Evolutionary conservation across 2,888 invertebrate species (phyloP).

Genomic region (Metacarcinus magister): DNA sequence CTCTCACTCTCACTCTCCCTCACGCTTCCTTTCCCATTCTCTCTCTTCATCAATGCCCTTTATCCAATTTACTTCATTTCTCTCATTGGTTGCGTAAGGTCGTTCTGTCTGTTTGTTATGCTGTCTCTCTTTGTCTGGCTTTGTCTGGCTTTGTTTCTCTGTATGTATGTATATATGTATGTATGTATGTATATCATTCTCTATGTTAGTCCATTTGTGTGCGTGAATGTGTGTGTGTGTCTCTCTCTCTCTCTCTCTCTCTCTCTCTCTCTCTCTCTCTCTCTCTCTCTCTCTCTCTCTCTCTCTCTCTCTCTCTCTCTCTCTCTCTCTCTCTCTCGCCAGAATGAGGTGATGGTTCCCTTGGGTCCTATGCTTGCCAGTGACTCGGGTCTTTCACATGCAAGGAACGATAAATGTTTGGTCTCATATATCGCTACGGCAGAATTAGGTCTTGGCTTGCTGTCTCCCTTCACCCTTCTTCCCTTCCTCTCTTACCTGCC

Average conservation of each 20-base stretch:
- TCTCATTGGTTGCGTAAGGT: too few species aligned
- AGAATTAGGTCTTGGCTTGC: not conserved
- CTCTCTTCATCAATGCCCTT: not conserved
- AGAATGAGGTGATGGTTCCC: not conserved
- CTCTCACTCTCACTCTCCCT: too few species aligned
- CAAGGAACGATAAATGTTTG: not conserved
- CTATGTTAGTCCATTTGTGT: not conserved
- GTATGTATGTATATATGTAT: constrained; percentile 26
- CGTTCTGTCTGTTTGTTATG: too few species aligned
- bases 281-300: not conserved
- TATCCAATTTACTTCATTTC: too few species aligned
- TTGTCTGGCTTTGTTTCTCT: not conserved
- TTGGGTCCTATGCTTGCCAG: not conserved
- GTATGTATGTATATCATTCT: not conserved
- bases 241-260: not conserved
- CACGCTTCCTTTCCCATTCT: not conserved
- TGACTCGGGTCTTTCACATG: constrained; percentile 4
- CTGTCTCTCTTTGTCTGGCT: too few species aligned
- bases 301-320: constrained; percentile 1
- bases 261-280: not conserved
- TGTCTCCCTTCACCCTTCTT: not conserved
- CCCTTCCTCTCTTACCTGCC: not conserved
- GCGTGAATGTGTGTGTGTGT: not conserved
- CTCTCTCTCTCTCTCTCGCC: constrained; percentile 16
- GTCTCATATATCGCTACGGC: not conserved